Conservation (phyloP, 1,140 invertebrate genomes). For the Drosophila sucinea region DNA sequence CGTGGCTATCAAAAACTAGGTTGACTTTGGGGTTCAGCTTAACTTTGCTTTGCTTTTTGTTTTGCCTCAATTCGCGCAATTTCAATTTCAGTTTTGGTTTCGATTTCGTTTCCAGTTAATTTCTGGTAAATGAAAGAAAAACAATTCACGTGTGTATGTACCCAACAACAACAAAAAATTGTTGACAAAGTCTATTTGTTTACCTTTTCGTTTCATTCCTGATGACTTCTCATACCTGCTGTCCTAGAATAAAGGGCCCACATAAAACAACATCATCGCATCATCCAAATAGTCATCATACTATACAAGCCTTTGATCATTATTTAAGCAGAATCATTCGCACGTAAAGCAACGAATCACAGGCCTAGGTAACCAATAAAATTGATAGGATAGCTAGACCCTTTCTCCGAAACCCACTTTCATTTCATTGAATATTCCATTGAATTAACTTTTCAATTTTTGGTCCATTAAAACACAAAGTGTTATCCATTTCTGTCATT, state of each 20-base stretch:
- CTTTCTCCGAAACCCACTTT: not conserved
- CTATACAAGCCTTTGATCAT: not conserved
- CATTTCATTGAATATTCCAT: not conserved
- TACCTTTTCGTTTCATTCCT: conserved; percentile 19
- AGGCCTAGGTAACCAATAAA: not conserved
- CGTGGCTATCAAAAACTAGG: conserved; percentile 61
- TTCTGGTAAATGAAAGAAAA: conserved; percentile 49
- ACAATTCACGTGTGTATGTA: conserved; percentile 31
- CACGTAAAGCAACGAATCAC: not conserved
- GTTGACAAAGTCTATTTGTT: conserved; percentile 35
- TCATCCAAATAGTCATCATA: not conserved
- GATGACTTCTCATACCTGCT: not conserved
- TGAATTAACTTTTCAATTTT: not conserved
- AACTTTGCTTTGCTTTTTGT: conserved; percentile 36
- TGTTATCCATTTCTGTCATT: not conserved
- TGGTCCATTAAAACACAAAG: not conserved
- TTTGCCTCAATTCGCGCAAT: conserved; percentile 40
- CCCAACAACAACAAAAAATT: conserved; percentile 21
- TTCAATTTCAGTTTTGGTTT: conserved; percentile 58
- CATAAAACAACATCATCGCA: not conserved
- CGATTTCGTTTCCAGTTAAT: conserved; percentile 60
- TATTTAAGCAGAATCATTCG: not conserved
- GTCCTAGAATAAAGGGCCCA: not conserved
- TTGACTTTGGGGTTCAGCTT: conserved; percentile 63
- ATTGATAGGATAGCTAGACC: not conserved